Evolutionary conservation across 2,797 vertebrate genomes (phyloP), one percentile per base, ranked within the genome.

Genomic region (Danio kyathit): DNA sequence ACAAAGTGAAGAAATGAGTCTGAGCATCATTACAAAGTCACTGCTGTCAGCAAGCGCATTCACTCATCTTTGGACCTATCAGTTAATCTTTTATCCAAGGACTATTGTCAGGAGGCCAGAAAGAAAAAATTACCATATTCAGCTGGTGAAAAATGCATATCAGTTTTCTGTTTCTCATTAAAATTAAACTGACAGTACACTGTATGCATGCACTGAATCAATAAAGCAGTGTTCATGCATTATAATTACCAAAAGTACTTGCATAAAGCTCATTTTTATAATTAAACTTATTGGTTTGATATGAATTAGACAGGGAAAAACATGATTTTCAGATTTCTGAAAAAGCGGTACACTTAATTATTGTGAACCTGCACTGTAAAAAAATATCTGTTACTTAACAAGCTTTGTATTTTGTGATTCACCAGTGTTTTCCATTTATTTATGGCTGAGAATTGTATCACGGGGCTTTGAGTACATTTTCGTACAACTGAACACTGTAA

Each of bases 151-250:
- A 11, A 51, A 80, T 57, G 10, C 71, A 80, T 74, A 86, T 82
- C 72, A 76, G 66, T 40, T 49, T 10, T 69, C 74, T 56, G 76
- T 52, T 86, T 83, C 74, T 78, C 76, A 88, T 85, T 87, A 67
- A 87, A 83, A 84, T 60, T 5, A 40, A 66, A 85, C 57, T 63
- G n/a, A 77, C 76, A 49, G 60, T 54, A 57, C 19, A 79, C 5
- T 41, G n/a, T 11, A 1, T 67, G 63, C 12, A 16, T 52, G 14
- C 40, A 70, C 7, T 40, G 51, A 76, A 83, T 72, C 13, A 17
- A 9, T 54, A 65, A 44, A 54, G 43, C 7, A 73, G 57, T 13
- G 73, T 21, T 19, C 6, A 67, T 61, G 38, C 5, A 70, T 69
- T 69, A 40, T 40, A 9, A 49, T 2, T 16, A 19, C 16, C 10